Evolutionary conservation across 2,113 vertebrate genomes (phyloP).

Genomic region (Motacilla alba): DNA sequence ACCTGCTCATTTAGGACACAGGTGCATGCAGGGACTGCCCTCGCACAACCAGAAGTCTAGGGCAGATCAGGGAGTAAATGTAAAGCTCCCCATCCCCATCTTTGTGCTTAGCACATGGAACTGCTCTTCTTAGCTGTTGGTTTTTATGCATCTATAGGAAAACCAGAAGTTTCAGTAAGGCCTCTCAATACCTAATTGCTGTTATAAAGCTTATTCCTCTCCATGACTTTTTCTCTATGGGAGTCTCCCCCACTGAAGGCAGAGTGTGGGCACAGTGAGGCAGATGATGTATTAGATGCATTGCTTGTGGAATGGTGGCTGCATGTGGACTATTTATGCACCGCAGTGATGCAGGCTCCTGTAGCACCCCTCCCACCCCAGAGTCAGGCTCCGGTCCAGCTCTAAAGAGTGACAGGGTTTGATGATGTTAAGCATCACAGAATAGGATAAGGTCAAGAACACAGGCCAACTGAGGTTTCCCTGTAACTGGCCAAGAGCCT

Average conservation of each 20-base stretch:
- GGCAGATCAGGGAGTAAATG: neutral
- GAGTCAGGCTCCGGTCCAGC: neutral
- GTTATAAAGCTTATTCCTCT: neutral
- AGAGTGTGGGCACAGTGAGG: neutral
- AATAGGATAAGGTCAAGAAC: neutral
- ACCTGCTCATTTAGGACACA: neutral
- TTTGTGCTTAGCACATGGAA: neutral
- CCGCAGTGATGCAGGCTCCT: rapidly evolving
- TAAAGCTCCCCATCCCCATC: neutral
- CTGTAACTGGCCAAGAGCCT: neutral
- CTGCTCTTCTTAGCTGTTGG: neutral
- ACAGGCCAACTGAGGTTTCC: neutral
- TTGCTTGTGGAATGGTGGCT: neutral
- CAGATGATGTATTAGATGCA: neutral
- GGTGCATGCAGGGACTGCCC: neutral
- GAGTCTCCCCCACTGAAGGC: neutral
- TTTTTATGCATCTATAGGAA: neutral
- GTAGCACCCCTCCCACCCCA: neutral
- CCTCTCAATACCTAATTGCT: neutral
- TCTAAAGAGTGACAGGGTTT: neutral
- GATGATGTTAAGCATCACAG: neutral
- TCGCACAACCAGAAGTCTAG: rapidly evolving
- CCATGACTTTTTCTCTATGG: neutral
- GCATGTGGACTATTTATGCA: neutral
- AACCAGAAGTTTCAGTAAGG: neutral